Evolutionary conservation across 2,797 vertebrate species (phyloP), one percentile per base, ranked within the genome.

Genomic region (Melanitta fusca): DNA sequence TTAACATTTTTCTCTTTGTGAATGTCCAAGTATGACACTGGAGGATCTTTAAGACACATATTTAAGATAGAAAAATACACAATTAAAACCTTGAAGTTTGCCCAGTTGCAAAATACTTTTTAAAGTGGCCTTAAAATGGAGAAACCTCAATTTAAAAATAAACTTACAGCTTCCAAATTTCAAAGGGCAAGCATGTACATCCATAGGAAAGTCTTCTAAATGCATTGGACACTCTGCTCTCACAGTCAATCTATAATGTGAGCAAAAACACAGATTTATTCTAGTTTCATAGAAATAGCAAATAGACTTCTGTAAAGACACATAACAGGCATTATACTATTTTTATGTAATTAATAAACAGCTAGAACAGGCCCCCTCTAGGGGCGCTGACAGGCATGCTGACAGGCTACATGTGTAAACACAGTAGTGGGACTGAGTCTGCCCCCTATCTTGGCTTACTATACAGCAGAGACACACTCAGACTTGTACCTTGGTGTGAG

Each of bases 161-260:
- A 96, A 99, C 99, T 99, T 98, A 99, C 99, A 99, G 97, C 99
- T 99, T 98, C 99, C 99, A 97, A 99, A 99, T 98, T 99, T 99
- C 91, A 99, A 98, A 39, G 99, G 99, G 96, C 99, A 99, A 89
- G 99, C 99, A 92, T 99, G 99, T 83, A 99, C 99, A 95, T 99
- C 99, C 99, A 99, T 99, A 20, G 99, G 99, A 92, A 99, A 99
- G 97, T 99, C 99, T 94, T 99, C 99, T 97, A 99, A 98, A 97
- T 99, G 99, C 99, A 99, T 99, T 54, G 99, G 99, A 49, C 99
- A 99, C 96, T 99, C 99, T 79, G 99, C 99, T 98, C 99, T 98
- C 86, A 99, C 99, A n/a, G 99, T 99, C 93, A 99, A 98, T 98
- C 99, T 99, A 91, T 47, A 92, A 96, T 38, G 88, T 38, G 95